These are phyloP conservation scores for Cochlearius cochlearius DNA, from an alignment of 2,113 vertebrate genomes.

Conservation along the genomic window DNA sequence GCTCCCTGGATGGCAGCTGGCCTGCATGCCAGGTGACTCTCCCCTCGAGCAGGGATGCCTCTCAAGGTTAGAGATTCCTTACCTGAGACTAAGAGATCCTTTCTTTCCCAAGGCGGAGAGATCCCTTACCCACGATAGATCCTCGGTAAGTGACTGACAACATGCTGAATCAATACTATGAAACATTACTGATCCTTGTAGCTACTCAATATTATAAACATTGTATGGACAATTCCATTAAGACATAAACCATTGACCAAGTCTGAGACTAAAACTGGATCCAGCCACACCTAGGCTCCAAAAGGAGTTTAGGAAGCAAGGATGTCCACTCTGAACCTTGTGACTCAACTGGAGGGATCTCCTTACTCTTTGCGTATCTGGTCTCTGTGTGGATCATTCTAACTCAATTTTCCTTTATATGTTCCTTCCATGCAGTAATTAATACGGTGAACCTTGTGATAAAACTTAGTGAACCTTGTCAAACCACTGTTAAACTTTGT, in stretches of 20 bases:
- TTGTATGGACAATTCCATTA: not conserved
- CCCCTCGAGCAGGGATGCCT: not conserved
- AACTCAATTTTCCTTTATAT: not conserved
- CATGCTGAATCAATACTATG: not conserved
- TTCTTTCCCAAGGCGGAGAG: not conserved
- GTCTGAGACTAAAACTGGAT: not conserved
- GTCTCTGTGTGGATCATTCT: not conserved
- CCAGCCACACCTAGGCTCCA: not conserved
- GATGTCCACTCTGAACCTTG: not conserved
- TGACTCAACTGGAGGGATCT: not conserved
- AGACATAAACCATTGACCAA: not conserved
- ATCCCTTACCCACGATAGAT: fast-evolving
- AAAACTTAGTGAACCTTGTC: not conserved
- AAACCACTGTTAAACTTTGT: not conserved
- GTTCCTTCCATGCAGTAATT: not conserved
- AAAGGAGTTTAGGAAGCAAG: not conserved
- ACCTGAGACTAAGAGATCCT: not conserved
- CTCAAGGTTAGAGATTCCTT: not conserved
- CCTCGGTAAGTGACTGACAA: not conserved
- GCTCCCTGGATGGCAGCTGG: not conserved
- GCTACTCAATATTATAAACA: not conserved
- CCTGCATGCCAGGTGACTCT: not conserved
- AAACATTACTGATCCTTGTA: not conserved
- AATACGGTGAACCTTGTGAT: not conserved
- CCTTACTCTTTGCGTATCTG: not conserved